phyloP scores from a whole-genome alignment of 2,797 vertebrate genomes.

The Coilia nasus region DNA sequence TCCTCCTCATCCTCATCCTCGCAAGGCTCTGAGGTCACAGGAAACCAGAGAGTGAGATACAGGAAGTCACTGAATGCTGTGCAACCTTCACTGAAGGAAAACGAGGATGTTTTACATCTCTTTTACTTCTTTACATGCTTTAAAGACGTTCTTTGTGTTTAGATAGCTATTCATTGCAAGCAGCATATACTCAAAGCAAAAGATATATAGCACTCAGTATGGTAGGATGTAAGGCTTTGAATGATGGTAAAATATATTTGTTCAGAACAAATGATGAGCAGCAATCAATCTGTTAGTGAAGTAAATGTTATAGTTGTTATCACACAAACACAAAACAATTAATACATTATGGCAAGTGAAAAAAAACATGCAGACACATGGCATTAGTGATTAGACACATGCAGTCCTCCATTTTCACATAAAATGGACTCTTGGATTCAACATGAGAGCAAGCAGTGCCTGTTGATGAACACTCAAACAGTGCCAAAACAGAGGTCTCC shows the following conservation, averaged over 20 bases:
- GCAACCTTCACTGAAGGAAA: background rate
- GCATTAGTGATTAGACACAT: slow-evolving; percentile 65
- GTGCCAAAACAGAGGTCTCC: background rate
- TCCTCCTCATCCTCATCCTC: slow-evolving; percentile 76
- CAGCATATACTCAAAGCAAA: background rate
- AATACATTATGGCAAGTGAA: slow-evolving; percentile 33
- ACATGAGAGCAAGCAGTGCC: slow-evolving; percentile 43
- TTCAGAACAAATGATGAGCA: background rate
- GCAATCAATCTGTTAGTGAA: slow-evolving; percentile 4
- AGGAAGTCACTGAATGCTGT: slow-evolving; percentile 28
- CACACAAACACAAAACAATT: background rate
- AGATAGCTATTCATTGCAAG: background rate
- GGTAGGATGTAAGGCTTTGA: background rate
- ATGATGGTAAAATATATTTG: background rate
- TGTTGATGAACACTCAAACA: slow-evolving; percentile 45
- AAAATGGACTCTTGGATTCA: slow-evolving; percentile 56
- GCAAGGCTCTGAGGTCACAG: slow-evolving; percentile 76
- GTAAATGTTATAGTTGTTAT: background rate
- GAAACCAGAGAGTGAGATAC: slow-evolving; percentile 33
- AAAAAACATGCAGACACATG: slow-evolving; percentile 25
- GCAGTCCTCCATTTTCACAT: slow-evolving; percentile 61
- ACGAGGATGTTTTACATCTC: background rate
- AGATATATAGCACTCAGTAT: background rate
- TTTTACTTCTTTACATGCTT: background rate
- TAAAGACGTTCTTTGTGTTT: no score